A percentile compares a stretch with the other conserved stretches of the same genome.
These are phyloP conservation scores for Lucifuga dentata DNA, from an alignment of 2,113 vertebrate genomes.

Conservation along the genomic window DNA sequence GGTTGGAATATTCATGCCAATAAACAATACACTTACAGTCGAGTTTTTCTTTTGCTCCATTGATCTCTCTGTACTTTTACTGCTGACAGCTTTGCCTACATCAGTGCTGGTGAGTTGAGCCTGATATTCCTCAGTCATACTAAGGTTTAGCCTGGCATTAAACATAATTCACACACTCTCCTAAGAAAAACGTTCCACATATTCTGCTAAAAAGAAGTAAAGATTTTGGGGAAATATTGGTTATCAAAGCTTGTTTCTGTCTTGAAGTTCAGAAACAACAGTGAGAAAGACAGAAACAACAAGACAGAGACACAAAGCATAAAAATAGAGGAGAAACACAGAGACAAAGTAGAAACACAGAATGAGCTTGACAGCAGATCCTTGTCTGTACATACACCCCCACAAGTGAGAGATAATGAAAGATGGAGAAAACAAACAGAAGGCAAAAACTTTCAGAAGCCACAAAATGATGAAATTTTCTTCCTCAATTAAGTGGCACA, in stretches of 20 bases:
- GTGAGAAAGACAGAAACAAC: slow-evolving; percentile 2
- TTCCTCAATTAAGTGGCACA: slow-evolving; percentile 50
- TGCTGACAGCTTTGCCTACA: too few relatives aligned
- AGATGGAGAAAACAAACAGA: slow-evolving; percentile 23
- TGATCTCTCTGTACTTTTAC: neutral
- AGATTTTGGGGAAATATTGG: slow-evolving; percentile 26
- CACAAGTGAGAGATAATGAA: slow-evolving; percentile 44
- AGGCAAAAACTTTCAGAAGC: slow-evolving; percentile 35
- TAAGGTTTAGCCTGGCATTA: slow-evolving; percentile 16
- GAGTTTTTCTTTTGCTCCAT: neutral
- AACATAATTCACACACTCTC: slow-evolving; percentile 16
- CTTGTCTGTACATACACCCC: slow-evolving; percentile 30
- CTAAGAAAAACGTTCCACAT: neutral
- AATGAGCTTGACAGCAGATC: slow-evolving; percentile 33
- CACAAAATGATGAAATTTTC: slow-evolving; percentile 39
- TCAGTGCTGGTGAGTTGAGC: slow-evolving; percentile 19
- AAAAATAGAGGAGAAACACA: slow-evolving; percentile 35
- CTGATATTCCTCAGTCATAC: slow-evolving; percentile 39
- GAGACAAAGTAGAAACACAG: slow-evolving; percentile 22
- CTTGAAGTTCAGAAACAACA: slow-evolving; percentile 13
- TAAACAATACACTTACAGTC: slow-evolving; percentile 16
- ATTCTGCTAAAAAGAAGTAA: too few relatives aligned
- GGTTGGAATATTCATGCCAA: slow-evolving; percentile 33
- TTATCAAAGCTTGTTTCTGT: slow-evolving; percentile 17
- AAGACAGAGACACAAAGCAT: slow-evolving; percentile 29